Percentiles rank a stretch among this genome's conserved stretches.
Evolutionary conservation across 2,797 vertebrate genomes (phyloP).

Genomic region (Acanthurus leucopareius): DNA sequence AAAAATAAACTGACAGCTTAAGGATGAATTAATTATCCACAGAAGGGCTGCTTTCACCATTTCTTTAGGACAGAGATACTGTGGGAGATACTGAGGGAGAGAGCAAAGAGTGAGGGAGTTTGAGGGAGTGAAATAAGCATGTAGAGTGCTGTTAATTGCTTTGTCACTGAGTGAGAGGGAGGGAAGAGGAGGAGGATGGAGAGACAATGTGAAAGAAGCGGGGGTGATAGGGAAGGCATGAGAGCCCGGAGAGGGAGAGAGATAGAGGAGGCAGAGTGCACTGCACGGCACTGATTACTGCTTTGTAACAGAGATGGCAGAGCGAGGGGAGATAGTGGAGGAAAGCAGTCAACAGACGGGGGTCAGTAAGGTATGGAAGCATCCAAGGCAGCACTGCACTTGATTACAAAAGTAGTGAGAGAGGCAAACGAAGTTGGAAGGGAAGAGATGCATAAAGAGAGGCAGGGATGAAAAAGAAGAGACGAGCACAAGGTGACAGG

Average conservation of each 20-base stretch:
- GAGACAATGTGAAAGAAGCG: conserved; percentile 47
- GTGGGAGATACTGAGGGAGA: conserved; percentile 35
- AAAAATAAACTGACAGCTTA: conserved; percentile 54
- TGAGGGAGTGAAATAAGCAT: conserved; percentile 37
- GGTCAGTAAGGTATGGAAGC: conserved; percentile 59
- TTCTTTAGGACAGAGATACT: conserved; percentile 18
- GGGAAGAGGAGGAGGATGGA: conserved; percentile 40
- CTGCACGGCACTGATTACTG: conserved; percentile 67
- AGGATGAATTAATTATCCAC: conserved; percentile 66
- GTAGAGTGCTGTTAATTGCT: conserved; percentile 67
- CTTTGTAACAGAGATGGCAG: conserved; percentile 63
- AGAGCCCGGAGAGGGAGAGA: conserved; percentile 36
- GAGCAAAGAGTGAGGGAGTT: conserved; percentile 13
- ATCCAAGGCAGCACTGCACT: conserved; percentile 38
- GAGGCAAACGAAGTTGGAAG: conserved; percentile 41
- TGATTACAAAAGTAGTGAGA: conserved; percentile 58
- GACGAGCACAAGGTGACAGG: conserved; percentile 46
- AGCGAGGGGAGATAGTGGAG: conserved; percentile 17
- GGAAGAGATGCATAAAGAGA: conserved; percentile 34
- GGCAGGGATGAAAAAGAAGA: conserved; percentile 27
- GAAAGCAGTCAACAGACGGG: conserved; percentile 62
- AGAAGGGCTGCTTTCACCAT: conserved; percentile 11
- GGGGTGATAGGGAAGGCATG: conserved; percentile 44
- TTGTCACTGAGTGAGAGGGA: conserved; percentile 58
- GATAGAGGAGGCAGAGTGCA: conserved; percentile 30